Base-by-base conservation (phyloP, 2,888 invertebrate genomes). In the Nomada lathburiana region DNA sequence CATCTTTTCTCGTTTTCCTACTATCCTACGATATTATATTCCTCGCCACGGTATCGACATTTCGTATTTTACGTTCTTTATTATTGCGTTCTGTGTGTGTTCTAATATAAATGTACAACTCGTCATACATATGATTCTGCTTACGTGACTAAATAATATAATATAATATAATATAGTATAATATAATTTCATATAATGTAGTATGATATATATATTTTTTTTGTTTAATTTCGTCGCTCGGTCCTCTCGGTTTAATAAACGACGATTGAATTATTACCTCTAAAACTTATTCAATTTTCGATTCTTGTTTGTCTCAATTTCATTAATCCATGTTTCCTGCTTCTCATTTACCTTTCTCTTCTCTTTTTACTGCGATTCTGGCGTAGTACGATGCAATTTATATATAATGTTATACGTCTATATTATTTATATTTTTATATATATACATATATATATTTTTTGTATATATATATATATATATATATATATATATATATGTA, bases 41-140 rank as follows among this genome's bases (percentile, higher is more conserved):
- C 26, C 36, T 36, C 36, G 23, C 20, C 62, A 62, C 55, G 47
- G 23, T 63, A 42, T 62, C 47, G 36, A 70, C 60, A 60, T 29
- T 78, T 85, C 62, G 75, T 85, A 76, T 78, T 87, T 47, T 47
- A 84, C 69, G 80, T 44, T 82, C 79, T 85, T 87, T 87, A 84
- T 87, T 87, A 85, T 87, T 85, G 84, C 83, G 77, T n/a, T 82
- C 85, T 82, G 85, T 80, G 88, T 90, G 83, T 90, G 85, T 90
- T 42, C 93, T 93, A 93, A 92, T 93, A 93, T 93, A 93, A 93
- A 93, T 93, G 92, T 93, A 93, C 93, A 93, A 92, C 92, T 93
- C 88, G 89, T 90, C 88, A 92, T 91, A 92, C 92, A 92, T 89
- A 88, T 91, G 88, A 89, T 90, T 91, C 87, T 91, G 89, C 90